Percentiles rank a stretch among this genome's conserved stretches.
phyloP scores from a whole-genome alignment of 2,113 vertebrate genomes.

The Suncus etruscus region DNA sequence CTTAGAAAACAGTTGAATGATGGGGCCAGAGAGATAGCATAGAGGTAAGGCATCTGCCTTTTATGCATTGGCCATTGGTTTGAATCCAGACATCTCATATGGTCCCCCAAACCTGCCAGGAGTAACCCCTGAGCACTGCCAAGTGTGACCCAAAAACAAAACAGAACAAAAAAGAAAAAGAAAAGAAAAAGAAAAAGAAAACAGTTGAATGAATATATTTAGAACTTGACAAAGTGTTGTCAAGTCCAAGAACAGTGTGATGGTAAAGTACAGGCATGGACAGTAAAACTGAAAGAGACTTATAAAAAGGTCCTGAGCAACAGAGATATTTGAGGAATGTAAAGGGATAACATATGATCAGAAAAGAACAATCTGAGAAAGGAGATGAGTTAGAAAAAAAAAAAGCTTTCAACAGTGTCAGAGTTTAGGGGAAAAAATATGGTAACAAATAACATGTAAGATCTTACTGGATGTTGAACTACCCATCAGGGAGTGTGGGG shows the following conservation, averaged over 20 bases:
- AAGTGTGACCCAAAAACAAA: too few species aligned
- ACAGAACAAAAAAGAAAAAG: too few species aligned
- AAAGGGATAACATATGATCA: background rate
- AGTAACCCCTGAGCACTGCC: too few species aligned
- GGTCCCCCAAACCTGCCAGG: too few species aligned
- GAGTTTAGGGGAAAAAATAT: background rate
- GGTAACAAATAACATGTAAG: background rate
- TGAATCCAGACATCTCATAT: too few species aligned
- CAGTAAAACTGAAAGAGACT: background rate
- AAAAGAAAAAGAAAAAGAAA: background rate
- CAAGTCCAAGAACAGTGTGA: background rate
- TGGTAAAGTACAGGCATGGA: background rate
- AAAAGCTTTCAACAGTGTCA: background rate
- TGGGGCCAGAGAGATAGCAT: too few species aligned
- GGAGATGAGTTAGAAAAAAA: background rate
- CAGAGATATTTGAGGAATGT: fast-evolving
- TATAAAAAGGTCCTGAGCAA: background rate
- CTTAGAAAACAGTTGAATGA: too few species aligned
- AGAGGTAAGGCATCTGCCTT: too few species aligned
- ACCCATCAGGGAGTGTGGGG: too few species aligned
- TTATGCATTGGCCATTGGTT: too few species aligned
- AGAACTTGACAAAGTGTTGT: background rate
- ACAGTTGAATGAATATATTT: background rate
- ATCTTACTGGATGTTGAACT: background rate
- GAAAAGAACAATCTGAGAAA: background rate